Percentiles rank a stretch among this genome's conserved stretches.
These are phyloP conservation scores for Busseola fusca DNA, from an alignment of 2,888 invertebrate genomes.

Conservation along the genomic window DNA sequence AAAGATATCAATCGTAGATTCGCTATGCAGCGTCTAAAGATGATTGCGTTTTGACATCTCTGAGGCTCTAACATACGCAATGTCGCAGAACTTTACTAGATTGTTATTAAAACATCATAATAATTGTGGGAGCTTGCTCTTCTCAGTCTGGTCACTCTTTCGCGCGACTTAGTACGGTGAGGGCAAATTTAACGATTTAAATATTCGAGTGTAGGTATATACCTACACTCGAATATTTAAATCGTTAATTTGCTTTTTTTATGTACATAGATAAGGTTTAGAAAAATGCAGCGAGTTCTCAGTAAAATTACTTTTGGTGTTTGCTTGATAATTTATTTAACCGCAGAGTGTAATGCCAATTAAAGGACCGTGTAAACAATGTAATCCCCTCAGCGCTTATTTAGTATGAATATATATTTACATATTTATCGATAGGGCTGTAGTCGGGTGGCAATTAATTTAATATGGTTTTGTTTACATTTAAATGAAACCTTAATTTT, in stretches of 20 bases:
- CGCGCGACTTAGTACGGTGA: too few relatives aligned
- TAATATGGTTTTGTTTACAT: neutral
- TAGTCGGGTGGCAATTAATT: neutral
- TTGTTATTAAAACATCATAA: neutral
- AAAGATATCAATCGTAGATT: neutral
- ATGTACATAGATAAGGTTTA: neutral
- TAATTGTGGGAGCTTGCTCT: neutral
- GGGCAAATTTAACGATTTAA: neutral
- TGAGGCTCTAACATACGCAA: neutral
- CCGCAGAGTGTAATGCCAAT: neutral
- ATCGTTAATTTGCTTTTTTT: neutral
- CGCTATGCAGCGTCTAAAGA: neutral
- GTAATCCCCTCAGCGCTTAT: neutral
- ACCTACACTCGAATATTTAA: neutral
- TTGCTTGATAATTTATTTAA: conserved; percentile 4
- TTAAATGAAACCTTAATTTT: conserved; percentile 7
- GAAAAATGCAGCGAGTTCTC: neutral
- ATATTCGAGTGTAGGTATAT: neutral
- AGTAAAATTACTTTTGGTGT: neutral
- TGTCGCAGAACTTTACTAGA: too few relatives aligned
- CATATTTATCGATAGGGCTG: neutral
- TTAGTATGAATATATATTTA: neutral
- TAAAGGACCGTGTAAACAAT: conserved; percentile 3
- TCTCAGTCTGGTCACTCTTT: neutral
- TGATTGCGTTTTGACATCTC: neutral